Evolutionary conservation across 2,797 vertebrate species (phyloP), one percentile per base, ranked within the genome.

Genomic region (Hapalemur alaotrensis): DNA sequence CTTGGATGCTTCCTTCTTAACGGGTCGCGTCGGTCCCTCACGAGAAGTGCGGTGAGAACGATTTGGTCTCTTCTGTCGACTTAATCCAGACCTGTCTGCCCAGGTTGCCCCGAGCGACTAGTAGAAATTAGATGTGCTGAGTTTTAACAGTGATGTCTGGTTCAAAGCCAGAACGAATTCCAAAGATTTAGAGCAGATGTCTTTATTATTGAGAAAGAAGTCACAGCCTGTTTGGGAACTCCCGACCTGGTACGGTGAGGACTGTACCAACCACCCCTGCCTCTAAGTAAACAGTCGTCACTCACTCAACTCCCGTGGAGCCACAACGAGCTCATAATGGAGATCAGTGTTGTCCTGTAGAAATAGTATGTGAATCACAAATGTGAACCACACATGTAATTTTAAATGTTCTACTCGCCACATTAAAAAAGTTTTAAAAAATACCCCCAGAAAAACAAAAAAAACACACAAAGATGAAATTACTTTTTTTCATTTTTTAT

Each of bases 181-280:
- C 18, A 23, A 91, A 95, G 69, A 89, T 48, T 91, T 94, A 93
- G 97, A 95, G 57, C 30, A 90, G 96, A 91, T 85, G 50, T 83
- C 50, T 76, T 46, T 79, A 41, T 54, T 65, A 79, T 89, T 94
- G 54, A 80, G 91, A 81, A 96, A 95, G 94, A 97, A 85, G 82
- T 89, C 61, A 70, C 32, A n/a, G 73, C 81, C 69, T 83, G 59
- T n/a, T 82, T 75, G 30, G 57, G n/a, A 59, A 86, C 20, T 79
- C 89, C 57, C 82, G 78, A 95, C 43, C 20, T 11, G 48, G 54
- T 70, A 72, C 83, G 87, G 17, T 91, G 80, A 93, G 50, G 59
- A 11, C 18, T 48, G 3, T n/a, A 0, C 46, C n/a, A 93, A 76
- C n/a, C 54, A 54, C 41, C 22, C 17, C n/a, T 28, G 38, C 75